These are phyloP conservation scores for Microctenopoma steveboyesi DNA, from an alignment of 2,797 vertebrate species.

Conservation along the genomic window DNA sequence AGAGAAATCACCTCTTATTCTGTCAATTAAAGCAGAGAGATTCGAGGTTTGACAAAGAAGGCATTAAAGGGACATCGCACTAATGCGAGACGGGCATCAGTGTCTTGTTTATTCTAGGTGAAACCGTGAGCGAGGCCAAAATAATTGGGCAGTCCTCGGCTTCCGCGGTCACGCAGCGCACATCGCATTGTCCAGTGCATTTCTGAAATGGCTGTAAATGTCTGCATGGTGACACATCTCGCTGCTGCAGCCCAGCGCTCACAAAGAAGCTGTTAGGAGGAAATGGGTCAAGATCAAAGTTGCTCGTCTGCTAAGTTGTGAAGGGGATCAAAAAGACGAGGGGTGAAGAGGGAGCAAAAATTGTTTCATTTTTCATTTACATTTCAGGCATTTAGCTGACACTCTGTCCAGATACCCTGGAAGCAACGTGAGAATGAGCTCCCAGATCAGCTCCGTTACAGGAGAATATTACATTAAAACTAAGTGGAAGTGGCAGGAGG, in stretches of 20 bases:
- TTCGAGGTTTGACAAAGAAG: slow-evolving; percentile 49
- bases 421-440: slow-evolving; percentile 18
- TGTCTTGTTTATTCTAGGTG: slow-evolving; percentile 73
- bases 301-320: slow-evolving; percentile 48
- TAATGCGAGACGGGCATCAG: slow-evolving; percentile 47
- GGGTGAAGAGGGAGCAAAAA: slow-evolving; percentile 42
- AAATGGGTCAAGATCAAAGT: slow-evolving; percentile 80
- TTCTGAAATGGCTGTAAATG: slow-evolving; percentile 64
- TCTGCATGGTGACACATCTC: slow-evolving; percentile 60
- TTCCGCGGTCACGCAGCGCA: slow-evolving; percentile 46
- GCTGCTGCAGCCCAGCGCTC: slow-evolving; percentile 16
- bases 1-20: slow-evolving; percentile 48
- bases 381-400: slow-evolving; percentile 53
- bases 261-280: slow-evolving; percentile 59
- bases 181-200: slow-evolving; percentile 67
- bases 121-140: slow-evolving; percentile 49
- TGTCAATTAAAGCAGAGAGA: slow-evolving; percentile 44
- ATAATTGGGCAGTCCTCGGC: slow-evolving; percentile 70
- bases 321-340: slow-evolving; percentile 64
- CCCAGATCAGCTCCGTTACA: slow-evolving; percentile 33
- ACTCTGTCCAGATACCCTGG: slow-evolving; percentile 43
- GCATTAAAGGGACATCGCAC: slow-evolving; percentile 50
- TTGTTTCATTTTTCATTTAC: slow-evolving; percentile 47
- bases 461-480: slow-evolving; percentile 17
- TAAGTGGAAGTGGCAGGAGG: slow-evolving; percentile 48